Evolutionary conservation across 2,797 vertebrate genomes (phyloP).

Genomic region (Craterocephalus amniculus): DNA sequence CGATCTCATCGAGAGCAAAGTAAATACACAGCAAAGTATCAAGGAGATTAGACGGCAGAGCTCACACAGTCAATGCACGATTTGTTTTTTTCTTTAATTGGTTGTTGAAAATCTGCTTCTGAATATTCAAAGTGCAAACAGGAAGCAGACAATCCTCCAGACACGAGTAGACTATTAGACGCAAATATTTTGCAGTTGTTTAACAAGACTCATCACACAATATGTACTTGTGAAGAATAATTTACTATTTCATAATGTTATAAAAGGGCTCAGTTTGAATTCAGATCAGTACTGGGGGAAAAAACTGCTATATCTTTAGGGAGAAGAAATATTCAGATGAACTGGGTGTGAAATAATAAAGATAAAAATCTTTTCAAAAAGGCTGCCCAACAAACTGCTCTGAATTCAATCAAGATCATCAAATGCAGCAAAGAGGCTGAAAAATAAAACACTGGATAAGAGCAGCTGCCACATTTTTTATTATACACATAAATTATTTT

Average conservation of each 20-base stretch:
- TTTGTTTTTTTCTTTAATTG: not conserved
- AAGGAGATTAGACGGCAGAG: not conserved
- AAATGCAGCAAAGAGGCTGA: not conserved
- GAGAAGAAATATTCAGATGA: not conserved
- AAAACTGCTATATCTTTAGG: not conserved
- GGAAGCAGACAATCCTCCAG: not conserved
- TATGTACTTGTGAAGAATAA: not conserved
- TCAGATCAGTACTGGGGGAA: not conserved
- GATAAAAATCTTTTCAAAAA: not conserved
- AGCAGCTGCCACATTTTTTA: not conserved
- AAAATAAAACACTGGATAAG: not conserved
- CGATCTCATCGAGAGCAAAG: constrained; percentile 98
- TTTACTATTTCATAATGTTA: not conserved
- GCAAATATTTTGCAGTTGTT: not conserved
- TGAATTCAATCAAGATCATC: not conserved
- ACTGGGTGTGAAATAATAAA: not conserved
- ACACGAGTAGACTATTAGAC: not conserved
- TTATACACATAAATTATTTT: not conserved
- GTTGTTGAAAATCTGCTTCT: not conserved
- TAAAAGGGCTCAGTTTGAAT: not conserved
- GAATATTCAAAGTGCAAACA: not conserved
- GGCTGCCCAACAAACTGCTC: not conserved
- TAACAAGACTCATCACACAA: not conserved
- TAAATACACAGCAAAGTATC: constrained; percentile 65
- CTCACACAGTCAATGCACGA: not conserved